These are phyloP conservation scores for Dreissena polymorpha DNA, from an alignment of 1,140 invertebrate species.

Conservation along the genomic window DNA sequence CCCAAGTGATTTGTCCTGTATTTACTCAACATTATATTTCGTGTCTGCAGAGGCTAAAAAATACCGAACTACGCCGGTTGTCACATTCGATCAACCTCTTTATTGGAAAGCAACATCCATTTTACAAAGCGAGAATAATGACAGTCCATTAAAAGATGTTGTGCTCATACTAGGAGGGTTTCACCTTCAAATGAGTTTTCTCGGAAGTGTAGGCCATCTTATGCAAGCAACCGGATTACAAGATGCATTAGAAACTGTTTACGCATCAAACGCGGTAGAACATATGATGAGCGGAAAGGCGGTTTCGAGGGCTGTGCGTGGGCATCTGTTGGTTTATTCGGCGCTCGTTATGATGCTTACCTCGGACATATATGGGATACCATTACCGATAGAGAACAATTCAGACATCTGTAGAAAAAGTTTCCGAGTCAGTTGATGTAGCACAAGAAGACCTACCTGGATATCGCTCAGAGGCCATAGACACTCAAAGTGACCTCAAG, in stretches of 20 bases:
- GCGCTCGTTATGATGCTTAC: no score
- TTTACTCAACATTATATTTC: slow-evolving; percentile 65
- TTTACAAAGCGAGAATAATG: slow-evolving; percentile 25
- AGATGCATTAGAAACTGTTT: slow-evolving; percentile 59
- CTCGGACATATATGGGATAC: no score
- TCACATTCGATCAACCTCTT: slow-evolving; percentile 67
- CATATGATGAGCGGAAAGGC: slow-evolving; percentile 76
- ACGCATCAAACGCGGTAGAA: slow-evolving; percentile 63
- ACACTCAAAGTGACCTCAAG: background rate
- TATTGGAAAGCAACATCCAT: slow-evolving; percentile 58
- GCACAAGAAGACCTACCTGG: no score
- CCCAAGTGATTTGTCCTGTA: slow-evolving; percentile 62
- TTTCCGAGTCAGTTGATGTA: no score
- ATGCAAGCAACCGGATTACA: slow-evolving; percentile 46
- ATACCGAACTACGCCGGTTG: slow-evolving; percentile 48
- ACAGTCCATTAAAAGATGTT: slow-evolving; percentile 30
- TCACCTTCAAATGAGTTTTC: slow-evolving; percentile 59
- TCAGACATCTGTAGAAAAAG: no score
- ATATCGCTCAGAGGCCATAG: background rate
- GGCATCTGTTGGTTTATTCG: no score
- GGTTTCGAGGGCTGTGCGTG: slow-evolving; percentile 76
- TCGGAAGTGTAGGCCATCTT: background rate
- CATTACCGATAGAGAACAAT: no score
- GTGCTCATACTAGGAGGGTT: slow-evolving; percentile 50
- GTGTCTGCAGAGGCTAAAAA: slow-evolving; percentile 51